A percentile compares a stretch with the other conserved stretches of the same genome.
Evolutionary conservation across 2,888 invertebrate genomes (phyloP).

Genomic region (Seira ritae): DNA sequence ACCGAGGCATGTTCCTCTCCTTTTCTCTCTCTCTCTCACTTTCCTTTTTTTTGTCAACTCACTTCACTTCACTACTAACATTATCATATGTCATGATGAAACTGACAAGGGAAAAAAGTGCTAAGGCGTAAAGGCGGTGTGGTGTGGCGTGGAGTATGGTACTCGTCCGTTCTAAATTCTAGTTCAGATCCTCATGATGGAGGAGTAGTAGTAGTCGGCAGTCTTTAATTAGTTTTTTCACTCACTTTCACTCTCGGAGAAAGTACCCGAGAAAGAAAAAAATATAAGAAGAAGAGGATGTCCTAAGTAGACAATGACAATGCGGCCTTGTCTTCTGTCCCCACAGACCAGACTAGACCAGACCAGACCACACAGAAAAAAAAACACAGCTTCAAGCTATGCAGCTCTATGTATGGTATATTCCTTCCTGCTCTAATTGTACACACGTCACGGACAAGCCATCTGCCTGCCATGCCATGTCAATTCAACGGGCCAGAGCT

Average conservation of each 20-base stretch:
- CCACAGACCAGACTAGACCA: too few relatives aligned
- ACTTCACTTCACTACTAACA: too few relatives aligned
- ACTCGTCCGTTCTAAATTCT: too few relatives aligned
- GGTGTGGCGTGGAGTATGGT: too few relatives aligned
- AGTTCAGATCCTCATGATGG: too few relatives aligned
- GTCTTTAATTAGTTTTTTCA: constrained; percentile 61
- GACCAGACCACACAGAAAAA: neutral
- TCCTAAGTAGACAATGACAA: neutral
- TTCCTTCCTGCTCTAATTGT: constrained; percentile 5
- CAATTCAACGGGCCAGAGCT: too few relatives aligned
- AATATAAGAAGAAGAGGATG: constrained; percentile 17
- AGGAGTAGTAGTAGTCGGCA: too few relatives aligned
- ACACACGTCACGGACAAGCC: constrained; percentile 30
- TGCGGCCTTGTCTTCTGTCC: neutral
- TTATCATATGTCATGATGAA: constrained; percentile 12
- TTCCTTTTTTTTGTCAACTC: too few relatives aligned
- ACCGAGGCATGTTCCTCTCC: neutral
- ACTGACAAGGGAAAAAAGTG: neutral
- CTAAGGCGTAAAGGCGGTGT: neutral
- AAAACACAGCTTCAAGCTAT: neutral
- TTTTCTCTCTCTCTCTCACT: neutral
- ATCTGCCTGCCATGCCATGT: neutral
- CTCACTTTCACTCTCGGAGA: constrained; percentile 41
- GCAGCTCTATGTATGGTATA: too few relatives aligned
- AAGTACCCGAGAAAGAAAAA: constrained; percentile 11